Conservation (phyloP, 2,797 vertebrate genomes). For the Cetoscarus ocellatus region DNA sequence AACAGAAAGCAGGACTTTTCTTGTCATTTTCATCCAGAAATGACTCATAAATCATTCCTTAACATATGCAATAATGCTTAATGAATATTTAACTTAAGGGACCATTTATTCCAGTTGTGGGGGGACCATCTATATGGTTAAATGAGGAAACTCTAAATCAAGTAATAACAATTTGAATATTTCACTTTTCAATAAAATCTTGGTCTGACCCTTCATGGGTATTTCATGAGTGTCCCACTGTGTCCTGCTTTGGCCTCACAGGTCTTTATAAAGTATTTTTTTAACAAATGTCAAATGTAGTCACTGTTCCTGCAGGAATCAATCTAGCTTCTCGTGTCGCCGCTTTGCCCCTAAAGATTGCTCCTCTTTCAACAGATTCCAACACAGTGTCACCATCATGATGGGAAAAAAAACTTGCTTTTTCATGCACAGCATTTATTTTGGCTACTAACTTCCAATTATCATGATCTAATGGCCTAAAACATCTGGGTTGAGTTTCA, state of each 20-base stretch:
- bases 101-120: neutral
- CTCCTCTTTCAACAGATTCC: neutral
- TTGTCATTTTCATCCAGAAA: neutral
- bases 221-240: neutral
- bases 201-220: neutral
- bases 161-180: neutral
- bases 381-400: too few relatives aligned
- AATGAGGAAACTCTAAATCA: neutral
- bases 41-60: neutral
- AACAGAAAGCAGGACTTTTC: slow-evolving; percentile 3
- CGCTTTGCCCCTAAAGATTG: neutral
- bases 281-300: neutral
- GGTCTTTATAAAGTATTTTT: too few relatives aligned
- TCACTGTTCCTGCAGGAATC: neutral
- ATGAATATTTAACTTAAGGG: neutral
- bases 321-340: neutral
- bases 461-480: neutral
- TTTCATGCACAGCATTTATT: too few relatives aligned
- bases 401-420: too few relatives aligned
- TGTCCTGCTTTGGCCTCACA: neutral
- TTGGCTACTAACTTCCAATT: neutral
- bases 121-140: too few relatives aligned
- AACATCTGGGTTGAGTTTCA: neutral
- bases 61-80: neutral
- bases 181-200: too few relatives aligned